Evolutionary conservation across 2,797 vertebrate species (phyloP).

Genomic region (Spheniscus humboldti): DNA sequence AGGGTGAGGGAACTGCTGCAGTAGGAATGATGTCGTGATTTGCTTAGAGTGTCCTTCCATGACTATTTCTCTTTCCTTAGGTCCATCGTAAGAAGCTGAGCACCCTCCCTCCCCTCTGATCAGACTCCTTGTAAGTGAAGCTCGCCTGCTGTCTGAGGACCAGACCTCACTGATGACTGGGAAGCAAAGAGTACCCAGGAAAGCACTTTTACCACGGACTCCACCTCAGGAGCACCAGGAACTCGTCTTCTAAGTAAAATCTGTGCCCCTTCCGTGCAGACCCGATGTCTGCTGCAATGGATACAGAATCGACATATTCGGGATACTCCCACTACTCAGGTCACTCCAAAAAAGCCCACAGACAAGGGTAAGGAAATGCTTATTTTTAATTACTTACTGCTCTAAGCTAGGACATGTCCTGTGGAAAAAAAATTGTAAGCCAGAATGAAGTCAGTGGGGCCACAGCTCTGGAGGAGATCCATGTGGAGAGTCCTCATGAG

Average conservation of each 20-base stretch:
- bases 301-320: conserved; percentile 96
- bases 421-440: neutral
- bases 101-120: neutral
- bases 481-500: neutral
- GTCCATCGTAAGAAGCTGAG: conserved; percentile 5
- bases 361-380: conserved; percentile 83
- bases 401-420: neutral
- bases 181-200: neutral
- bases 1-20: neutral
- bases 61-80: neutral
- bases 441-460: neutral
- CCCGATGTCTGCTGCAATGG: conserved; percentile 79
- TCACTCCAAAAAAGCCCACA: conserved; percentile 91
- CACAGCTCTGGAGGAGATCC: neutral
- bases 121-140: conserved; percentile 17
- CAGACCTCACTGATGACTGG: conserved; percentile 30
- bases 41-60: neutral
- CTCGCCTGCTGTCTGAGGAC: neutral
- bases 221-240: neutral
- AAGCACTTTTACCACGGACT: conserved; percentile 49
- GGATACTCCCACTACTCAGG: conserved; percentile 94
- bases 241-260: neutral
- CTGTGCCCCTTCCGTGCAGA: neutral
- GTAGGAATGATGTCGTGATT: neutral
- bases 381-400: neutral